Conservation (phyloP, 2,797 vertebrate genomes). For the Somateria mollissima region DNA sequence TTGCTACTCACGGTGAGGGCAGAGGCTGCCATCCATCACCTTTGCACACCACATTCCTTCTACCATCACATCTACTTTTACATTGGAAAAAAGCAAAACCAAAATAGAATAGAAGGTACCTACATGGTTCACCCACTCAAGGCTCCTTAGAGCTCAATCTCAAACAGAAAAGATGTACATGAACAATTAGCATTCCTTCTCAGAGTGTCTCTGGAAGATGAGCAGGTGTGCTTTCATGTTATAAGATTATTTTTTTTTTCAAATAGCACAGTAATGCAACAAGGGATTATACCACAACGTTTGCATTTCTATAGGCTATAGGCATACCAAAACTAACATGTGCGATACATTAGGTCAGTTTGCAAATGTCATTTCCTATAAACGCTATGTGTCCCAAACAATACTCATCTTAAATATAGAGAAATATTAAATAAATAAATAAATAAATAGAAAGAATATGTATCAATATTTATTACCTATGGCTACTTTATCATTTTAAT, state of each 20-base stretch:
- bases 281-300: accelerated
- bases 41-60: not conserved
- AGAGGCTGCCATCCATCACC: not conserved
- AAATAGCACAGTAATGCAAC: accelerated
- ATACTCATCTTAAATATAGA: not conserved
- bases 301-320: not conserved
- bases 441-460: not conserved
- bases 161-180: not conserved
- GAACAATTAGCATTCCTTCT: not conserved
- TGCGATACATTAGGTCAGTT: not conserved
- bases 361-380: not conserved
- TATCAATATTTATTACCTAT: not conserved
- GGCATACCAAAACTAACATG: accelerated
- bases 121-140: not conserved
- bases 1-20: not conserved
- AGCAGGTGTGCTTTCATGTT: not conserved
- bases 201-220: not conserved
- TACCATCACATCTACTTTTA: not conserved
- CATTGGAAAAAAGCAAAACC: not conserved
- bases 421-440: not conserved
- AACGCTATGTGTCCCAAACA: not conserved
- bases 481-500: not conserved
- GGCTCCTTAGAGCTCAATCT: not conserved
- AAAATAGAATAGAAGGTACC: not conserved
- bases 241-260: accelerated